These are phyloP conservation scores for Conus ventricosus DNA, from an alignment of 1,140 invertebrate genomes.

Conservation along the genomic window DNA sequence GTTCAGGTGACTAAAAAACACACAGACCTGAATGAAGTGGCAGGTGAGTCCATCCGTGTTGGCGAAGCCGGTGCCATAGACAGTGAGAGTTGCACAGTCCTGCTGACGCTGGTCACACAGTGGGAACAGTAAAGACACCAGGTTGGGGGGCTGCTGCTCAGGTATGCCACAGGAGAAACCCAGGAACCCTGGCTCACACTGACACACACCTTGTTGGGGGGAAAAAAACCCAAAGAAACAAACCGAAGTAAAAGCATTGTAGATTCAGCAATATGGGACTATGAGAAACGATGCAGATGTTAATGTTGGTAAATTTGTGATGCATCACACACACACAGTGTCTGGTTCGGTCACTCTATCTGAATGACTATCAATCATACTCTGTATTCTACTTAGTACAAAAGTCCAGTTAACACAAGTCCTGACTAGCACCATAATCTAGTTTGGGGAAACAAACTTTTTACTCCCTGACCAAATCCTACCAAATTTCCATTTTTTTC, in stretches of 20 bases:
- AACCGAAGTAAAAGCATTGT: neutral
- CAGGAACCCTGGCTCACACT: constrained; percentile 49
- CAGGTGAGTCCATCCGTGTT: constrained; percentile 48
- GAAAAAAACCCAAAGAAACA: neutral
- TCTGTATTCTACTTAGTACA: no score
- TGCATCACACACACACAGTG: no score
- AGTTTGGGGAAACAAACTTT: no score
- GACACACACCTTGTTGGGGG: constrained; percentile 48
- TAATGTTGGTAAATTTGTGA: no score
- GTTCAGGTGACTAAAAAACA: no score
- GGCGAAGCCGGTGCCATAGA: constrained; percentile 54
- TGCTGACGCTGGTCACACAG: constrained; percentile 46
- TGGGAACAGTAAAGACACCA: constrained; percentile 32
- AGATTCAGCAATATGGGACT: neutral
- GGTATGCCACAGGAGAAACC: constrained; percentile 52
- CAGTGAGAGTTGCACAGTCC: constrained; percentile 40
- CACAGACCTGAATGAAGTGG: constrained; percentile 38
- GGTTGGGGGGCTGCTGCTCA: constrained; percentile 38
- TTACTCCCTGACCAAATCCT: no score
- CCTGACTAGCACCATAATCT: no score
- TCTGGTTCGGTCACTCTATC: no score
- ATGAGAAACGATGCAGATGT: no score
- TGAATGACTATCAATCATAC: no score
- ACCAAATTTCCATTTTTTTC: no score
- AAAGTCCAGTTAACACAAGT: no score